These are phyloP conservation scores for Reinhardtius hippoglossoides DNA, from an alignment of 2,113 vertebrate species.

Conservation along the genomic window DNA sequence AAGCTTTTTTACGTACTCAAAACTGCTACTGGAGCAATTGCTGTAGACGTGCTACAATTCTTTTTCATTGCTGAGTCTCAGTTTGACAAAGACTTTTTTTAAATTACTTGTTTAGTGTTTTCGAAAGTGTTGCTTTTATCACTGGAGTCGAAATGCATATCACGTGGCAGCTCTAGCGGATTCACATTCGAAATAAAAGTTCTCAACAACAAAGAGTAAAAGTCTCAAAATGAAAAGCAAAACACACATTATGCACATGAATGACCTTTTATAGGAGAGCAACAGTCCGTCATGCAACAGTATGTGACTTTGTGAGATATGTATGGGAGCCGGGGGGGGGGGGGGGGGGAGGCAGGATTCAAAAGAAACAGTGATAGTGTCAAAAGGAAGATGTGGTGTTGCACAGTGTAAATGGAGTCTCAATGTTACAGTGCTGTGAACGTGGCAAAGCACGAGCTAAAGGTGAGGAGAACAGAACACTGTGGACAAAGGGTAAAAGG, in stretches of 20 bases:
- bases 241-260: slow-evolving; percentile 79
- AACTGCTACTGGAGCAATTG: too few relatives aligned
- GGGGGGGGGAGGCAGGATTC: not conserved
- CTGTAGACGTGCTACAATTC: not conserved
- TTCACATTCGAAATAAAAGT: slow-evolving; percentile 70
- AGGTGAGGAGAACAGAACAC: slow-evolving; percentile 2
- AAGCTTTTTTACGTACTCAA: too few relatives aligned
- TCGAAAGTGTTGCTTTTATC: not conserved
- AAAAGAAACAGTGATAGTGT: slow-evolving; percentile 26
- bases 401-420: slow-evolving; percentile 6
- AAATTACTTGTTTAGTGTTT: not conserved
- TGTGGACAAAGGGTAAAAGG: too few relatives aligned
- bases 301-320: slow-evolving; percentile 77
- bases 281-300: slow-evolving; percentile 85
- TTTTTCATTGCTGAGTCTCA: not conserved
- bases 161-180: slow-evolving; percentile 72
- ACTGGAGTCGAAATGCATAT: not conserved
- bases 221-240: slow-evolving; percentile 13
- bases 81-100: not conserved
- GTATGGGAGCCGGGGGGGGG: slow-evolving; percentile 55
- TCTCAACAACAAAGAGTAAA: not conserved
- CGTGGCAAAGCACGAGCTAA: slow-evolving; percentile 33
- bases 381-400: slow-evolving; percentile 1
- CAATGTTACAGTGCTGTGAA: slow-evolving; percentile 24
- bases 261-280: slow-evolving; percentile 69